Evolutionary conservation across 1,140 invertebrate genomes (phyloP).

Genomic region (Zelostemma sp.): DNA sequence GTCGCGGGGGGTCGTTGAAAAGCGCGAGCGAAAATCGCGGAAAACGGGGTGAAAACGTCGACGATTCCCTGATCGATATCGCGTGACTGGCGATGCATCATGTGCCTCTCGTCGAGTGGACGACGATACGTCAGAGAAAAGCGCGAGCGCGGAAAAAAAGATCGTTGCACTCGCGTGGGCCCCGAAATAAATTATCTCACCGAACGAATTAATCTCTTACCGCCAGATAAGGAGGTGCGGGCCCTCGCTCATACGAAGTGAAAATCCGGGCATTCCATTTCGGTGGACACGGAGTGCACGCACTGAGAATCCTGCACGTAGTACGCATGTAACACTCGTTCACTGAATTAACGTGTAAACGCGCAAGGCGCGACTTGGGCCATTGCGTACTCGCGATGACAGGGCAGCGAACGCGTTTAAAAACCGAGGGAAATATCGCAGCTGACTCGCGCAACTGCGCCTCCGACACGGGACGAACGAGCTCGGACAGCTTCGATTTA

Average conservation of each 20-base stretch:
- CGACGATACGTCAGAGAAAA: background rate
- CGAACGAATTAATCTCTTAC: no score
- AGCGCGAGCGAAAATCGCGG: conserved; percentile 25
- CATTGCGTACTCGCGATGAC: conserved; percentile 4
- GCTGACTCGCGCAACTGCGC: background rate
- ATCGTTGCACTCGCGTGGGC: no score
- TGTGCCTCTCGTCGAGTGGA: no score
- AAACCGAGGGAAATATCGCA: conserved; percentile 5
- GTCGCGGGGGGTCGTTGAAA: conserved; percentile 22
- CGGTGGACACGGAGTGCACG: background rate
- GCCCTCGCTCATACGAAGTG: background rate
- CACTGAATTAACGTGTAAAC: background rate
- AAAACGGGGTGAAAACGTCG: background rate
- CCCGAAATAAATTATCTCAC: no score
- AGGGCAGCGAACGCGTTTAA: background rate
- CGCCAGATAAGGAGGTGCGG: conserved; percentile 5
- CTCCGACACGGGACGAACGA: no score
- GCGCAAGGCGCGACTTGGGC: background rate
- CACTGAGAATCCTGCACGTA: background rate
- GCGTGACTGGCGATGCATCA: conserved; percentile 15
- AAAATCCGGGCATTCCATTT: conserved; percentile 8
- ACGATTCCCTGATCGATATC: conserved; percentile 30
- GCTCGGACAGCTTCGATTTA: no score
- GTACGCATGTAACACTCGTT: conserved; percentile 1
- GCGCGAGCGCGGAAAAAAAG: background rate